Conservation (phyloP, 2,797 vertebrate species). For the Scomberomorus guttatus region DNA sequence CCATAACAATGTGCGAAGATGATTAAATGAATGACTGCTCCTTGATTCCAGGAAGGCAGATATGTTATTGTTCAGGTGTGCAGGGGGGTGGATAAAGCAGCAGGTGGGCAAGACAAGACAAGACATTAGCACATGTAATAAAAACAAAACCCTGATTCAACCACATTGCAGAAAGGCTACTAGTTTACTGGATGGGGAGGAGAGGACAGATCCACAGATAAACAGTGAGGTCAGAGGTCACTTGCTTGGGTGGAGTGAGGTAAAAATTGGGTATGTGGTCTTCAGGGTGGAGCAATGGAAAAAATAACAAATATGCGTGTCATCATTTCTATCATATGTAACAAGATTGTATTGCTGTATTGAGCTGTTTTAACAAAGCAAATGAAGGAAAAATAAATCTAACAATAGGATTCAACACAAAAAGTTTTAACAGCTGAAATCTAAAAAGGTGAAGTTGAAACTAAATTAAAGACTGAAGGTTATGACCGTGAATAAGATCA, state of each 20-base stretch:
- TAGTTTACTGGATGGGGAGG: slow-evolving; percentile 30
- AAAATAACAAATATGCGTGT: slow-evolving; percentile 17
- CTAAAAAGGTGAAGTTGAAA: background rate
- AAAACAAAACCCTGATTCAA: background rate
- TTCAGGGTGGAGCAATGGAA: slow-evolving; percentile 42
- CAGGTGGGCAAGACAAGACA: slow-evolving; percentile 18
- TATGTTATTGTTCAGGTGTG: slow-evolving; percentile 19
- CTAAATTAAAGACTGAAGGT: background rate
- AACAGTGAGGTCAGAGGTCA: slow-evolving; percentile 56
- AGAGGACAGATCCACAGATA: slow-evolving; percentile 14
- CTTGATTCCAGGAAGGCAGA: slow-evolving; percentile 44
- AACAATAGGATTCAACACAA: background rate
- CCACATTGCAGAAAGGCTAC: background rate
- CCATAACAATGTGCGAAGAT: background rate
- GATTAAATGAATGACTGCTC: slow-evolving; percentile 37
- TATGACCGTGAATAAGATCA: background rate
- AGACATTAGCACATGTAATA: no score
- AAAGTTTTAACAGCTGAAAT: background rate
- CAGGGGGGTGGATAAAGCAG: background rate
- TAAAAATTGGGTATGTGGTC: slow-evolving; percentile 17
- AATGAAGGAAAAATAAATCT: background rate
- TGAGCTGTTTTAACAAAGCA: background rate
- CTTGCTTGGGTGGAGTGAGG: slow-evolving; percentile 36
- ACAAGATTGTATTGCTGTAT: background rate
- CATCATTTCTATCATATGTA: background rate